Percentiles rank a stretch among this genome's conserved stretches.
Evolutionary conservation across 2,113 vertebrate species (phyloP).

Genomic region (Saguinus midas): DNA sequence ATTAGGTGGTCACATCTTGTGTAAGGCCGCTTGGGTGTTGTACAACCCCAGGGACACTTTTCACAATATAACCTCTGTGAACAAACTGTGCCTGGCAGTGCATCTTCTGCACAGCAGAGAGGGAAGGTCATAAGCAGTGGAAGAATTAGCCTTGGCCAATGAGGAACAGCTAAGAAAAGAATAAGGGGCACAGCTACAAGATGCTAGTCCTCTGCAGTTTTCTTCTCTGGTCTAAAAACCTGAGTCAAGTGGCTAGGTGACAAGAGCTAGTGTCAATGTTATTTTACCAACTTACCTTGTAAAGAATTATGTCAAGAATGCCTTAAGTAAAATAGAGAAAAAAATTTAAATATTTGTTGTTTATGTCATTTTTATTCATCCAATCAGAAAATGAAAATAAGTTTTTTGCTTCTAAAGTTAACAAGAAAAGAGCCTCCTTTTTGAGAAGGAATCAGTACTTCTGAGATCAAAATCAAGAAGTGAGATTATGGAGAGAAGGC

Average conservation of each 20-base stretch:
- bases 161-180: background rate
- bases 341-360: background rate
- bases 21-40: background rate
- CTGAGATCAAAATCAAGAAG: background rate
- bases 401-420: background rate
- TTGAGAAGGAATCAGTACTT: background rate
- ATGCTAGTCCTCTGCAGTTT: background rate
- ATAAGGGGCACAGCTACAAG: background rate
- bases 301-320: background rate
- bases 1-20: accelerated
- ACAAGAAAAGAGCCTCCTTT: background rate
- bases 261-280: background rate
- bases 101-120: background rate
- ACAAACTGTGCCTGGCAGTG: background rate
- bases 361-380: background rate
- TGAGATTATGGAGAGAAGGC: background rate
- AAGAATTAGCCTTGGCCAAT: background rate
- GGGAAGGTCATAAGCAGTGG: background rate
- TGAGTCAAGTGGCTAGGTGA: background rate
- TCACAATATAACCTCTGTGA: background rate
- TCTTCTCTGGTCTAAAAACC: background rate
- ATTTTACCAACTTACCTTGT: background rate
- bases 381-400: background rate
- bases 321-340: background rate
- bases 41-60: too few species aligned